Base-by-base conservation (phyloP, 2,797 vertebrate genomes). In the Centroberyx gerrardi region DNA sequence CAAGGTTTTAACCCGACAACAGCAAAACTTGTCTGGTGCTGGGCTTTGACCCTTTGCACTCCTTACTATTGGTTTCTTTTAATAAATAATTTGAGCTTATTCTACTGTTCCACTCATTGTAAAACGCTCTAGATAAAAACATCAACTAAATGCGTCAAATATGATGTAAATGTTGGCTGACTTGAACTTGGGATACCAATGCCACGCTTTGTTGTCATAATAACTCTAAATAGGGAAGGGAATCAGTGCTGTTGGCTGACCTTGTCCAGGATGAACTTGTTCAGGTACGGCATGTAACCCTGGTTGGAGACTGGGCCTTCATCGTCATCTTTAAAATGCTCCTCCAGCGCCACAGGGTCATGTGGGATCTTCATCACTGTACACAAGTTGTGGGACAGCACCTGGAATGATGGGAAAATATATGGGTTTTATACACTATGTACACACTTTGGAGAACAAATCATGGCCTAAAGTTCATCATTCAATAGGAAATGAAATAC, bases 271-370 rank as follows among this genome's bases (percentile, higher is more conserved):
- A 99, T 99, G 93, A 98, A 99, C 84, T 94, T 97, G 93, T 98
- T 98, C 80, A 99, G 95, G 87, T 99, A 99, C 0, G 98, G 98
- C 98, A 99, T 99, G 93, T 99, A 99, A 8, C 98, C 98, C 90
- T 99, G 98, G 91, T 96, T 99, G 82, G 98, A 99, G 69, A 99
- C 98, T 0, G 98, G 98, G 7, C 98, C 98, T 82, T 98, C 97
- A 1, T 99, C 98, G 8, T 99, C 98, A 0, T 99, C 98, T 85
- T 97, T 96, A 2, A 99, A 99, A 82, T 99, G 98, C 65, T 99
- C 97, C 83, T 99, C 98, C 87, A 99, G 93, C 7, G 98, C 97
- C 76, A 99, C 96, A 0, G 98, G 98, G 87, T 99, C 97, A 0
- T 99, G 98, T 2, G 97, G 97, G 80, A 99, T 98, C 17, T 96